phyloP scores from a whole-genome alignment of 2,888 invertebrate genomes.

The Druceiella hillmani region DNA sequence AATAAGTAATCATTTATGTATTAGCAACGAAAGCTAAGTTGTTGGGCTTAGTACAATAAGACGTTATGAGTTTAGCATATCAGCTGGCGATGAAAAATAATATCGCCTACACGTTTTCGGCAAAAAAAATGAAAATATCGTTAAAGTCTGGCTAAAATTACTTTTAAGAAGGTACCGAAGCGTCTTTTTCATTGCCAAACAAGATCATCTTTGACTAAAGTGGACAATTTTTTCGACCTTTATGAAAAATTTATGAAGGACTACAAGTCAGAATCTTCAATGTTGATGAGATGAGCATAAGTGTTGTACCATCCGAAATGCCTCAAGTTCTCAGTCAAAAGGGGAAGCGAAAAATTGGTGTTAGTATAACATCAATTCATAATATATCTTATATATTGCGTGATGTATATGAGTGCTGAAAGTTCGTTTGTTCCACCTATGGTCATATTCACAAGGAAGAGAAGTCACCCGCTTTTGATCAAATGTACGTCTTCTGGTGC shows the following conservation, averaged over 20 bases:
- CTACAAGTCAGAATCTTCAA: constrained; percentile 29
- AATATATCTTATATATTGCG: no score
- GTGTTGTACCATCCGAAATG: constrained; percentile 27
- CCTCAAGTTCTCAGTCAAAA: constrained; percentile 26
- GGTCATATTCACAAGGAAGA: constrained; percentile 25
- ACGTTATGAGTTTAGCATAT: no score
- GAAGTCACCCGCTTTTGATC: constrained; percentile 18
- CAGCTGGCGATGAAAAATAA: no score
- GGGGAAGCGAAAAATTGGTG: constrained; percentile 29
- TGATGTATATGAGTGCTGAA: no score
- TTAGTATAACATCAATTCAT: constrained; percentile 30
- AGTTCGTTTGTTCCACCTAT: constrained; percentile 24
- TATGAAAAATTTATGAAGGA: constrained; percentile 5
- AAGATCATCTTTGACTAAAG: not conserved
- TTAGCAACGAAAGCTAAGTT: no score
- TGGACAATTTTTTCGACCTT: not conserved
- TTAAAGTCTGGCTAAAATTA: not conserved
- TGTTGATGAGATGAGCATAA: constrained; percentile 32
- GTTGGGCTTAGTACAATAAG: no score
- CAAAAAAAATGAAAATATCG: no score
- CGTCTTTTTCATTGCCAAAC: no score
- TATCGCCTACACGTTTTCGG: no score
- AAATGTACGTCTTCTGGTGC: constrained; percentile 22
- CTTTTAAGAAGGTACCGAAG: constrained; percentile 2
- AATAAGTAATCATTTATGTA: no score